phyloP scores from a whole-genome alignment of 2,113 vertebrate species.

The Callopanchax toddi region DNA sequence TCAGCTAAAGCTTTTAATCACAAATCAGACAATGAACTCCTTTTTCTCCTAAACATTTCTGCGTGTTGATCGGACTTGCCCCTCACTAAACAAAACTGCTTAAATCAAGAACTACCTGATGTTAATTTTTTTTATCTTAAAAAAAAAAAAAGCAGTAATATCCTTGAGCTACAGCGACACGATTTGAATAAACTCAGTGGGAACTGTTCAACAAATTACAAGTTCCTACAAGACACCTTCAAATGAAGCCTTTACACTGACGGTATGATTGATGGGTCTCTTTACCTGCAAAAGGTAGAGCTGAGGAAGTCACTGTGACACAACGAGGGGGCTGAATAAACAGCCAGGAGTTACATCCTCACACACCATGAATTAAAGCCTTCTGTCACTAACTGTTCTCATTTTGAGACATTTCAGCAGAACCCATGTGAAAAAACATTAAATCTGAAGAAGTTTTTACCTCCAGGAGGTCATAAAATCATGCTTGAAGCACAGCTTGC shows the following conservation, averaged over 20 bases:
- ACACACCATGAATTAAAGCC: not conserved
- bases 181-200: conserved; percentile 60
- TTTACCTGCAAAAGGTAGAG: conserved; percentile 46
- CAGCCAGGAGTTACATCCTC: conserved; percentile 32
- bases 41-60: no score
- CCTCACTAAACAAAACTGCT: not conserved
- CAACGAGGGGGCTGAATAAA: conserved; percentile 47
- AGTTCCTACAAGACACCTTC: conserved; percentile 70
- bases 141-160: conserved; percentile 50
- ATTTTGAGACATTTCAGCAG: conserved; percentile 8
- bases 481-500: conserved; percentile 8
- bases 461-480: conserved; percentile 9
- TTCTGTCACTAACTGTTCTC: conserved; percentile 23
- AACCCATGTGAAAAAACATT: conserved; percentile 20
- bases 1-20: conserved; percentile 55
- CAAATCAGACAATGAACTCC: conserved; percentile 49
- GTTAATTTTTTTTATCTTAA: conserved; percentile 30
- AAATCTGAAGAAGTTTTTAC: not conserved
- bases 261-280: conserved; percentile 60
- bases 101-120: conserved; percentile 36
- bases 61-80: conserved; percentile 59
- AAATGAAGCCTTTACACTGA: conserved; percentile 57
- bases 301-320: conserved; percentile 63
- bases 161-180: conserved; percentile 63
- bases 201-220: conserved; percentile 70